Evolutionary conservation across 2,113 vertebrate genomes (phyloP), one percentile per base, ranked within the genome.

Genomic region (Cephalopholis sonnerati): DNA sequence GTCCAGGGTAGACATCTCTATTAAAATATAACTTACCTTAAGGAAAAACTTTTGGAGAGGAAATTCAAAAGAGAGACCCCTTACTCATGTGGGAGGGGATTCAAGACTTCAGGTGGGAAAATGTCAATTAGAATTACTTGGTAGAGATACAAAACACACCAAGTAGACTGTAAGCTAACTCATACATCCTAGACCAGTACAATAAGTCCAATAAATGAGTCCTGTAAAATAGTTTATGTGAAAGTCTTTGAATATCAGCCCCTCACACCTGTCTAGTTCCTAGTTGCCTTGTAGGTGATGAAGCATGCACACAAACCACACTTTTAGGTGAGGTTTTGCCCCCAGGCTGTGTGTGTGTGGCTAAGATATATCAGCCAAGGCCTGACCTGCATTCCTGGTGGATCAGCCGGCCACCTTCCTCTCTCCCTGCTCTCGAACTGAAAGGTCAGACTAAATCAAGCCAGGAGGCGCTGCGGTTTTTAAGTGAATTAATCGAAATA

Each of bases 371-470:
- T 75, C 75, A 67, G 58, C 83, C 32, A 62, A 76, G 48, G 10
- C 79, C 66, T 62, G 29, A 86, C 71, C 29, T 89, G 73, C 84
- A 86, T 90, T 91, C 84, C 87, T 87, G 62, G 1, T 76, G 74
- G 77, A 87, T 86, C 83, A 78, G n/a, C 67, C 65, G 3, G 72
- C 68, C 84, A 80, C 70, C 74, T 69, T 70, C 64, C 54, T 61
- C 57, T 71, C 69, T 67, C 9, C 50, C 18, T 29, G 12, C 77
- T 85, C 68, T 74, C 55, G 11, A 27, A 36, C 79, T 79, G 54
- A 92, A 92, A 92, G 81, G 92, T 88, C 93, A 88, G 44, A 83
- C 90, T 92, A 92, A 93, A 93, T 91, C 79, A 74, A 87, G 86
- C 72, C 71, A 58, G 74, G 81, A 76, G 53, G 36, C 12, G 54